Percentiles rank a stretch among this genome's conserved stretches.
phyloP scores from a whole-genome alignment of 2,888 invertebrate species.

The Pyrrhopygopsis socrates region DNA sequence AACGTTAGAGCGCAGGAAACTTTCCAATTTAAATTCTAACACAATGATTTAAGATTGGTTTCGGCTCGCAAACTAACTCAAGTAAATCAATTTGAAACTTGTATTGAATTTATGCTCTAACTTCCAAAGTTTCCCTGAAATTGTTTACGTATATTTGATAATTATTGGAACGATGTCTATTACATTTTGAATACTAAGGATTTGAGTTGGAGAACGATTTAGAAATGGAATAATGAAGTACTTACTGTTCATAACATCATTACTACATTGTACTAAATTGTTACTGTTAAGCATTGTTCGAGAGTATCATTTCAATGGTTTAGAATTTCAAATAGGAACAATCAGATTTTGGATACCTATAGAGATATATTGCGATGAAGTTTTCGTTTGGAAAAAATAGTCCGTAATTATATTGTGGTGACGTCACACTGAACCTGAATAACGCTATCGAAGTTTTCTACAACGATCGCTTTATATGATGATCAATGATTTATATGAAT shows the following conservation, averaged over 20 bases:
- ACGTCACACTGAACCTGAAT: too few relatives aligned
- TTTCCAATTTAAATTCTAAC: slow-evolving; percentile 83
- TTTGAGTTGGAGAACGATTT: slow-evolving; percentile 63
- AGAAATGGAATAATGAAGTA: slow-evolving; percentile 65
- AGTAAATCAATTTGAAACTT: slow-evolving; percentile 88
- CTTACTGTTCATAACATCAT: slow-evolving; percentile 41
- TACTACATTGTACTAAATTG: too few relatives aligned
- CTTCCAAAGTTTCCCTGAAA: slow-evolving; percentile 80
- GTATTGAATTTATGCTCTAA: slow-evolving; percentile 80
- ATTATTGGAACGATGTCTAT: slow-evolving; percentile 85
- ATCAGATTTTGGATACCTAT: too few relatives aligned
- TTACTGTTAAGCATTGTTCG: slow-evolving; percentile 43
- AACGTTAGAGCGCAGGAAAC: slow-evolving; percentile 84
- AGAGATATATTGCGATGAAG: too few relatives aligned
- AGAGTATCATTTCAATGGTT: slow-evolving; percentile 17
- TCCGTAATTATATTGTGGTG: too few relatives aligned
- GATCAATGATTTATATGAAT: too few relatives aligned
- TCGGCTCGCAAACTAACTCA: slow-evolving; percentile 72
- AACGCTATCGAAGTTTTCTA: too few relatives aligned
- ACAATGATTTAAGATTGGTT: slow-evolving; percentile 79
- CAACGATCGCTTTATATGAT: too few relatives aligned
- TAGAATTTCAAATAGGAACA: slow-evolving; percentile 23
- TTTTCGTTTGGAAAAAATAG: too few relatives aligned
- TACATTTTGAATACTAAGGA: slow-evolving; percentile 77
- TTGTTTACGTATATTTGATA: slow-evolving; percentile 86